Evolutionary conservation across 2,113 vertebrate species (phyloP), one percentile per base, ranked within the genome.

Genomic region (Mus pahari): DNA sequence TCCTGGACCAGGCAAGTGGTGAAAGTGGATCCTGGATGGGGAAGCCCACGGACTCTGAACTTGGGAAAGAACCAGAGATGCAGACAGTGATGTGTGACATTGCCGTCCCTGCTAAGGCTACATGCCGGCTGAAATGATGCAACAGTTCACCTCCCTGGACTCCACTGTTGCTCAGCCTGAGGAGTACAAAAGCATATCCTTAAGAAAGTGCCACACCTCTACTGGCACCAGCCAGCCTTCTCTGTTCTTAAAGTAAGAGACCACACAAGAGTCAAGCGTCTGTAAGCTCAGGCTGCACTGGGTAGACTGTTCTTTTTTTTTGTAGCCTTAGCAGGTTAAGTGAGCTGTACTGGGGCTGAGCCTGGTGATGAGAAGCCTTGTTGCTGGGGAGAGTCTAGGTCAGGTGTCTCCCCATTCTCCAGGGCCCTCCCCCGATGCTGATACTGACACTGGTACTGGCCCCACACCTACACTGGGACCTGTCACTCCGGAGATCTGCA

Each of bases 401-500:
- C 19, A 0, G 22, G 4, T 97, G 14, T 86, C 91, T 89, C 28
- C 48, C 36, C 62, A 48, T 36, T 19, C 48, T 91, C 33, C 98
- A 99, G 99, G 99, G 60, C 89, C 93, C 14, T 97, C 98, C 0
- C 98, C 99, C 0, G 99, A 99, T 86, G 98, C 96, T 0, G 99
- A 98, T 87, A 98, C 95, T 66, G 99, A 97, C 94, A 13, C 99
- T 98, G 95, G 98, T 89, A 99, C 97, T 1, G 99, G 98, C 60
- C 99, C 99, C 71, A 98, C 97, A 12, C 99, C 99, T 17, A 99
- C 99, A 1, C 98, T 99, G 75, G 99, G 99, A 31, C 99, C 99
- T 0, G 98, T 99, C 88, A 99, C 99, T 53, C 99, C 99, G 14
- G 99, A 99, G 96, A 98, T 99, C 96, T 99, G 99, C 95, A 98